These are phyloP conservation scores for Saccopteryx leptura DNA, from an alignment of 2,113 vertebrate species.

Conservation along the genomic window DNA sequence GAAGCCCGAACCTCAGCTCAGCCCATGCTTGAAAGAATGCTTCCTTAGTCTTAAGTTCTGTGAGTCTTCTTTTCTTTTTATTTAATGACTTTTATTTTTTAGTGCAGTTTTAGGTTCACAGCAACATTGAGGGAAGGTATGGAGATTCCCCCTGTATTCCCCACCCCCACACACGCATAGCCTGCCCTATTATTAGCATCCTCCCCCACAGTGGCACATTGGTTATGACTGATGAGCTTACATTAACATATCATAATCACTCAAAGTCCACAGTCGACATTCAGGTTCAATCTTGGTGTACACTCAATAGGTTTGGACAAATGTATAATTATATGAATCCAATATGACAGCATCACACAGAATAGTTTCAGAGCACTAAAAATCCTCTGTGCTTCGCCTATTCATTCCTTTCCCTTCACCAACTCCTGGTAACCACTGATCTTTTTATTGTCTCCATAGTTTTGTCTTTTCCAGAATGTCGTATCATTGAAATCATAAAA, in stretches of 20 bases:
- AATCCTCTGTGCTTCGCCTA: background rate
- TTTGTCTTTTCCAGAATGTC: background rate
- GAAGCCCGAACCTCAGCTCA: background rate
- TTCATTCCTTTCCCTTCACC: background rate
- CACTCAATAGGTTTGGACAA: background rate
- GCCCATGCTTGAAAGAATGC: background rate
- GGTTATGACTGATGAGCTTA: background rate
- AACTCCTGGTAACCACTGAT: background rate
- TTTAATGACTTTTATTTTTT: background rate
- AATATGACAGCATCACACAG: background rate
- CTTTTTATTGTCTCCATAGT: background rate
- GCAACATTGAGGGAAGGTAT: background rate
- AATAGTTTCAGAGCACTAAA: background rate
- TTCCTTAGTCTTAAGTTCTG: background rate
- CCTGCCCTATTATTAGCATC: background rate
- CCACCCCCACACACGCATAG: background rate
- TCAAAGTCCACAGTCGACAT: background rate
- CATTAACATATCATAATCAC: background rate
- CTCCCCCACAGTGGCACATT: background rate
- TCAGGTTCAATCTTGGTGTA: background rate
- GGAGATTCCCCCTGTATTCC: background rate
- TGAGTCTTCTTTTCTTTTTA: background rate
- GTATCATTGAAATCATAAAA: background rate
- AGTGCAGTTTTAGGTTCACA: background rate
- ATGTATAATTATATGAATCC: background rate